phyloP scores from a whole-genome alignment of 2,888 invertebrate species.

The Phyllotreta cruciferae region DNA sequence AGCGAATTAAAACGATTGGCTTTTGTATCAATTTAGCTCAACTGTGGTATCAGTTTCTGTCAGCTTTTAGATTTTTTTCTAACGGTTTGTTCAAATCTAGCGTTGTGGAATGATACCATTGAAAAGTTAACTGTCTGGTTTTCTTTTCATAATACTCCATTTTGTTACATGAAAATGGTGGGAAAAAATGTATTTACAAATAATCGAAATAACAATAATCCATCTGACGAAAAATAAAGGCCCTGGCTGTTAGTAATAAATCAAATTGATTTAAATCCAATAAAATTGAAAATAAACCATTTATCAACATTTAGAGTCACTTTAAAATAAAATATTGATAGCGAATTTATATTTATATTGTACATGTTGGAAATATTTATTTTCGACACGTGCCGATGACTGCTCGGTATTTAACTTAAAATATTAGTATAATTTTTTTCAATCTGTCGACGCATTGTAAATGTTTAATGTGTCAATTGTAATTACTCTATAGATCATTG shows the following conservation, averaged over 20 bases:
- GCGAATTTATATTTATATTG: slow-evolving; percentile 33
- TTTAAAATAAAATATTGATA: slow-evolving; percentile 37
- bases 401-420: slow-evolving; percentile 23
- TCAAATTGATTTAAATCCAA: slow-evolving; percentile 28
- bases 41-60: too few species aligned
- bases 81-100: too few species aligned
- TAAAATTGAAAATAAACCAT: slow-evolving; percentile 35
- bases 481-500: too few species aligned
- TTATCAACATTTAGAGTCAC: slow-evolving; percentile 33
- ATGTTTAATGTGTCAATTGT: slow-evolving; percentile 1
- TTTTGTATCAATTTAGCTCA: too few species aligned
- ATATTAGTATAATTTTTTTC: slow-evolving; percentile 22
- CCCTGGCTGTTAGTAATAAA: slow-evolving; percentile 18
- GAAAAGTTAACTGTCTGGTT: too few species aligned
- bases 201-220: not conserved
- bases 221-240: slow-evolving; percentile 14
- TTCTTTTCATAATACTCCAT: too few species aligned
- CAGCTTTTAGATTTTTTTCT: too few species aligned
- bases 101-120: too few species aligned
- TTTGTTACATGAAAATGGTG: not conserved
- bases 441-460: slow-evolving; percentile 4
- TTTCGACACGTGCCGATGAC: slow-evolving; percentile 35
- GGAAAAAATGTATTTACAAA: not conserved
- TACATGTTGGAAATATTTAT: slow-evolving; percentile 28
- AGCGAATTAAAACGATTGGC: too few species aligned